Evolutionary conservation across 2,888 invertebrate genomes (phyloP), one percentile per base, ranked within the genome.

Genomic region (Ennomos fuscantarius): DNA sequence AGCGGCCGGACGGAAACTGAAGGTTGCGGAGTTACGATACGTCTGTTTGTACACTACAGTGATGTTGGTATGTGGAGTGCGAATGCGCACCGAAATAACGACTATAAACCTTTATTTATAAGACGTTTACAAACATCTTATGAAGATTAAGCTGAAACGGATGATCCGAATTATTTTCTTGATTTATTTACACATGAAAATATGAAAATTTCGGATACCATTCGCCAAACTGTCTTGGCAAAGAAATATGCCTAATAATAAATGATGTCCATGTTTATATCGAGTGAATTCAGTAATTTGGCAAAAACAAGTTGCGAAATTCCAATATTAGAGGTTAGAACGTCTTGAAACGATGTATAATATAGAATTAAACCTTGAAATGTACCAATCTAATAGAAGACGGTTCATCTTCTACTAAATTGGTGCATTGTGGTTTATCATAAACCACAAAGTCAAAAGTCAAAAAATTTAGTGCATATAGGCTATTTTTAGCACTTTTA

Each of bases 1-100:
- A 63, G 65, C 65, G 66, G 70, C 48, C 42, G 66, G 63, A 50
- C 73, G 79, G 74, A 78, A 76, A 75, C 63, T 67, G 73, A 72
- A 75, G 75, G 74, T 66, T 70, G 55, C 49, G 41, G 41, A 45
- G 33, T 31, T 37, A 31, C 40, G 12, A 37, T 49, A 50, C 39
- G 51, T 41, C 32, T 66, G 55, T 63, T 60, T 66, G 53, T 50
- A 55, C 55, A 47, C 55, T 63, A 58, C 39, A 33, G 34, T 42
- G 37, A 42, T 61, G 39, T 39, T 53, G 39, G 31, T 41, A 39
- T 36, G 45, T 45, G 34, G 12, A 41, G 42, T 55, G 39, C 52
- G 51, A 56, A 59, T 58, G 53, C 51, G 50, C 34, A 41, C 35
- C 10, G 13, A 47, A 47, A 50, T 44, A 51, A 45, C 36, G 8